These are phyloP conservation scores for Cybosia mesomella DNA, from an alignment of 2,888 invertebrate genomes.

Conservation along the genomic window DNA sequence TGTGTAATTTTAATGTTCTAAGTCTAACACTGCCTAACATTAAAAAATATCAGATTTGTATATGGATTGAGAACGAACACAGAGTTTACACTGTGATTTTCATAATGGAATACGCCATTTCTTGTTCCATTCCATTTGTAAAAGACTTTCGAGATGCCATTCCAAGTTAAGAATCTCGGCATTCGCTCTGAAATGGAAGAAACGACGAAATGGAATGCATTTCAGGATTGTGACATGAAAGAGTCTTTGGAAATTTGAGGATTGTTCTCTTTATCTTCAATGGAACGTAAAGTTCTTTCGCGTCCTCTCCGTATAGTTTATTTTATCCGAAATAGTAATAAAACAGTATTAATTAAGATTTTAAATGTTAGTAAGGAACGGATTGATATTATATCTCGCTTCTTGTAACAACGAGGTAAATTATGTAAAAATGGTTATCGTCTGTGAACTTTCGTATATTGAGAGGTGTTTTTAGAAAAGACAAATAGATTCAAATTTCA, in stretches of 20 bases:
- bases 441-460: conserved; percentile 37
- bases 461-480: conserved; percentile 63
- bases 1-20: conserved; percentile 71
- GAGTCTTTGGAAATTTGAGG: conserved; percentile 37
- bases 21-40: conserved; percentile 82
- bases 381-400: conserved; percentile 50
- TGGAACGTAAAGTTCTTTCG: conserved; percentile 48
- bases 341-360: conserved; percentile 74
- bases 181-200: conserved; percentile 48
- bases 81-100: conserved; percentile 55
- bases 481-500: conserved; percentile 69
- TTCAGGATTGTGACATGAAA: conserved; percentile 48
- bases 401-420: conserved; percentile 53
- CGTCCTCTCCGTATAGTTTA: conserved; percentile 63
- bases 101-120: conserved; percentile 56
- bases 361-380: conserved; percentile 58
- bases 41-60: conserved; percentile 73
- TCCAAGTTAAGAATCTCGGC: conserved; percentile 45
- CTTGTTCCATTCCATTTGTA: conserved; percentile 56
- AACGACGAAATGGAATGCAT: conserved; percentile 50
- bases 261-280: conserved; percentile 43
- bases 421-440: conserved; percentile 41
- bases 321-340: conserved; percentile 65
- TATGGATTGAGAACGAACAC: conserved; percentile 57
- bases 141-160: conserved; percentile 54